Base-by-base conservation (phyloP, 1,140 invertebrate genomes). In the Euglossa dilemma region DNA sequence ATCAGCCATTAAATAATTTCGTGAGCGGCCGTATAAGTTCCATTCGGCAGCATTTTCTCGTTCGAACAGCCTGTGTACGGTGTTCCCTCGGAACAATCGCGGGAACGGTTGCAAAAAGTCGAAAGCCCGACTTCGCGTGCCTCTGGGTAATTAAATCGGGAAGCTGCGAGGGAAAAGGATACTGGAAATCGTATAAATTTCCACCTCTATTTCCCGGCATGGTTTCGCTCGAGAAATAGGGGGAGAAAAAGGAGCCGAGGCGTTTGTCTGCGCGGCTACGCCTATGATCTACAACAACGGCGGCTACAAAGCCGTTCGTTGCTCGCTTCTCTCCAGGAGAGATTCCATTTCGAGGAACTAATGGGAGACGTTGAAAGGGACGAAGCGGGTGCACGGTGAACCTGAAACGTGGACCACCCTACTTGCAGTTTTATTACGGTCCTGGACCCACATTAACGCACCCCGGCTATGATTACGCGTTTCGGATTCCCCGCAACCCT, bases 361-460 rank as follows among this genome's bases (percentile, higher is more conserved):
- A 85, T 80, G 63, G 59, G 52, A 79, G 45, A 82, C 52, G 80
- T 52, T 67, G 80, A 76, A 82, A 82, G 63, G 73, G 54, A 56
- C 54, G 43, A 56, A 45, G 9, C n/a, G 76, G 54, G 12, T 20
- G 50, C 43, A 36, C 20, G 52, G 16, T 45, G 63, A 43, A 45
- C 54, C 16, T n/a, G 43, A 18, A 50, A 28, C 67, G 18, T 43
- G 75, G 57, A 67, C 67, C 56, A 72, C 54, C 47, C 66, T 66
- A 59, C 72, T 72, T 28, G 70, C 61, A 83, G 67, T 88, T 88
- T 87, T 88, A 87, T 88, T 85, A 85, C 83, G 59, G 50, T 63
- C 67, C 23, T 43, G 72, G 66, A 76, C 78, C 85, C 85, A 43
- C 73, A 87, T 87, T 88, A 88, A 87, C 85, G 87, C 87, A 87